Percentiles rank a stretch among this genome's conserved stretches.
Conservation (phyloP, 53 echinoderm and acorn worm genomes). For the Henricia sp. region DNA sequence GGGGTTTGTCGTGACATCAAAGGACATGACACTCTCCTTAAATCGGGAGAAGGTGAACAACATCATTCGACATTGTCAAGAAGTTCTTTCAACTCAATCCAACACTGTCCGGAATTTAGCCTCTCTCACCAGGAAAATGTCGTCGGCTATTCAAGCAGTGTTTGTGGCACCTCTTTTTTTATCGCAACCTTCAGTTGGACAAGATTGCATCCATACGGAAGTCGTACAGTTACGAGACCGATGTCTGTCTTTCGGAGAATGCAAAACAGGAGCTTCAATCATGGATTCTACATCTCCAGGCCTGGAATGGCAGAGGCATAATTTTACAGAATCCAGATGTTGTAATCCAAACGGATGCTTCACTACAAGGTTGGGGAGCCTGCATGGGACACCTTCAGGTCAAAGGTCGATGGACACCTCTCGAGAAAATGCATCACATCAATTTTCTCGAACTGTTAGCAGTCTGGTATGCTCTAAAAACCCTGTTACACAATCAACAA, state of each 20-base stretch:
- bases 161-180: background rate
- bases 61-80: no score
- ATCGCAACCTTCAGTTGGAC: background rate
- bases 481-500: background rate
- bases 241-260: background rate
- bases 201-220: background rate
- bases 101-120: background rate
- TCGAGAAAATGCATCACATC: background rate
- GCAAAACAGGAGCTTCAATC: background rate
- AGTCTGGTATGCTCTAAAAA: background rate
- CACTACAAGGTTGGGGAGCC: background rate
- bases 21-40: background rate
- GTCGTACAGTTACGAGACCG: background rate
- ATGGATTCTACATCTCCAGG: background rate
- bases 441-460: constrained; percentile 17
- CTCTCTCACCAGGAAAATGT: background rate
- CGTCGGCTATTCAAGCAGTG: no score
- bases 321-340: background rate
- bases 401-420: no score
- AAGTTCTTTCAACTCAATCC: no score
- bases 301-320: background rate
- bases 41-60: background rate
- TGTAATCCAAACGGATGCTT: constrained; percentile 8
- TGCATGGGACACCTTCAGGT: no score
- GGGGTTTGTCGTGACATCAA: background rate